Conservation (phyloP, 1,140 invertebrate genomes). For the Eueides isabella region DNA sequence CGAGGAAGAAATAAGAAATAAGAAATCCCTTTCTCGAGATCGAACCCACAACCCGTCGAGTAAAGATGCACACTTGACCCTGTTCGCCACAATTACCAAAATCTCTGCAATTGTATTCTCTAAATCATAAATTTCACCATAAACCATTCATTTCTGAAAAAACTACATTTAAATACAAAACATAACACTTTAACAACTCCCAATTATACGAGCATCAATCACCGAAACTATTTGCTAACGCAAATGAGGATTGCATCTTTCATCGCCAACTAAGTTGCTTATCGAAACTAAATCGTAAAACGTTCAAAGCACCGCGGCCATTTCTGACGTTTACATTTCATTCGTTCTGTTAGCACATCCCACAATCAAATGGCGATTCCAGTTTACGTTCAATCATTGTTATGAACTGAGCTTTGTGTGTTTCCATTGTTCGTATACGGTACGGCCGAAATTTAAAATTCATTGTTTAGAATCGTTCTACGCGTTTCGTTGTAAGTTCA, state of each 20-base stretch:
- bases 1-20: no score
- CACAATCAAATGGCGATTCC: conserved; percentile 37
- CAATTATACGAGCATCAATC: conserved; percentile 6
- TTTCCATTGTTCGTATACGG: not conserved
- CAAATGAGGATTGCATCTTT: conserved; percentile 14
- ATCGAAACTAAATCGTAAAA: conserved; percentile 22
- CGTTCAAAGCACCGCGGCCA: not conserved
- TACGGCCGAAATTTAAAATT: not conserved
- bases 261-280: conserved; percentile 4
- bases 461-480: no score
- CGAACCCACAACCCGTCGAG: no score
- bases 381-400: conserved; percentile 36
- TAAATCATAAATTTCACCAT: no score
- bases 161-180: not conserved
- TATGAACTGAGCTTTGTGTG: conserved; percentile 7
- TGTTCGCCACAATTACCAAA: no score
- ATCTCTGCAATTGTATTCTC: no score
- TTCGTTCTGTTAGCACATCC: conserved; percentile 31
- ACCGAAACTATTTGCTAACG: not conserved
- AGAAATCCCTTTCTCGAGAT: no score
- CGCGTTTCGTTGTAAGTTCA: no score
- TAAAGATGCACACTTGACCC: no score
- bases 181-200: not conserved
- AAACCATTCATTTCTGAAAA: not conserved
- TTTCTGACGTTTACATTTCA: conserved; percentile 29